Evolutionary conservation across 1,140 invertebrate species (phyloP).

Genomic region (Microplitis demolitor): DNA sequence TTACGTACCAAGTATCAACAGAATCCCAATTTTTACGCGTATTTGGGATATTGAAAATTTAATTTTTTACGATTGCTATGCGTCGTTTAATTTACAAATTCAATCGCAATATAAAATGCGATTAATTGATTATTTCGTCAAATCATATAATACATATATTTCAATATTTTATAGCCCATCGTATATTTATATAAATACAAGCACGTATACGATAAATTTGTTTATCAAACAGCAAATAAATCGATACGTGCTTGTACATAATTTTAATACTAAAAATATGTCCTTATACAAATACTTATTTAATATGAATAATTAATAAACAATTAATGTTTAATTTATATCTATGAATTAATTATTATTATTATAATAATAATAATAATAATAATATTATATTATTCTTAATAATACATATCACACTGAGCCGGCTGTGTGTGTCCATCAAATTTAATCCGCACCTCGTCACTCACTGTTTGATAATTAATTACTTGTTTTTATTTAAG

Average conservation of each 20-base stretch:
- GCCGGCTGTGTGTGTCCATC: constrained; percentile 49
- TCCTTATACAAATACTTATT: constrained; percentile 29
- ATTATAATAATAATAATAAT: constrained; percentile 20
- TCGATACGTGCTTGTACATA: constrained; percentile 11
- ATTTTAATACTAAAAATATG: constrained; percentile 19
- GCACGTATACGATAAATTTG: background rate
- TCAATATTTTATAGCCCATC: background rate
- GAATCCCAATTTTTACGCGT: no score
- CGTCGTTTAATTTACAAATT: no score
- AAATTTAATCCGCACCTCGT: constrained; percentile 39
- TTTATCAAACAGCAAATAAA: background rate
- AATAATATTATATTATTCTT: constrained; percentile 40
- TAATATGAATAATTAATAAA: constrained; percentile 26
- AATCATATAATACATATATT: background rate
- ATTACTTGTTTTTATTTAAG: background rate
- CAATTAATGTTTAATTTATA: constrained; percentile 23
- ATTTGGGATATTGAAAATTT: no score
- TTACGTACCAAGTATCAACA: background rate
- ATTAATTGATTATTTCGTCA: no score
- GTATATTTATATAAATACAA: background rate
- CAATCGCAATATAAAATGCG: no score
- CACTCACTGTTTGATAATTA: constrained; percentile 26
- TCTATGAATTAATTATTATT: constrained; percentile 21
- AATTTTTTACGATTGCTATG: no score
- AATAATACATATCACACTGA: constrained; percentile 55